Evolutionary conservation across 2,113 vertebrate species (phyloP).

Genomic region (Hyperopisus bebe): DNA sequence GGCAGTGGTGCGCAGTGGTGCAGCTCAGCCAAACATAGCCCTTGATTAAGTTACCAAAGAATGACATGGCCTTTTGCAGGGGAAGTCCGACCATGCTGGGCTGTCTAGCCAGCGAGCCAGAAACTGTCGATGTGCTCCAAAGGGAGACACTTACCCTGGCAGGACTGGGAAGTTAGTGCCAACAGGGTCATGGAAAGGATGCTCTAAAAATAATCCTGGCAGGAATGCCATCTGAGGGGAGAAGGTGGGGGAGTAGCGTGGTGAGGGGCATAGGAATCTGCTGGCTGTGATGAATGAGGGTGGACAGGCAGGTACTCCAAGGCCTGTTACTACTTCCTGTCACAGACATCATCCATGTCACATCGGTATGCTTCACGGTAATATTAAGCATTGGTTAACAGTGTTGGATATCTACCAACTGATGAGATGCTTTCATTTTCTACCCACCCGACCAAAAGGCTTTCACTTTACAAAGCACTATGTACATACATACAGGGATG

Average conservation of each 20-base stretch:
- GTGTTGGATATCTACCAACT: background rate
- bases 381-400: background rate
- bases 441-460: background rate
- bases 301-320: constrained; percentile 38
- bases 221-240: constrained; percentile 64
- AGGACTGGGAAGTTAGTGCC: constrained; percentile 67
- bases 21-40: constrained; percentile 75
- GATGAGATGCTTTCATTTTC: background rate
- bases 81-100: constrained; percentile 55
- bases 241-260: constrained; percentile 28
- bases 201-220: constrained; percentile 74
- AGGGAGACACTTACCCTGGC: constrained; percentile 66
- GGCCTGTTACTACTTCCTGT: background rate
- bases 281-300: constrained; percentile 23
- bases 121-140: constrained; percentile 76
- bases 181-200: constrained; percentile 70
- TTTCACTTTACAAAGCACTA: background rate
- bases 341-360: background rate
- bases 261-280: background rate
- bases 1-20: constrained; percentile 69
- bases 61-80: constrained; percentile 82
- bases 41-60: constrained; percentile 88
- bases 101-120: constrained; percentile 73
- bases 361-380: background rate
- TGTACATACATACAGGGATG: background rate